phyloP scores from a whole-genome alignment of 2,797 vertebrate genomes.

The Scomberomorus guttatus region DNA sequence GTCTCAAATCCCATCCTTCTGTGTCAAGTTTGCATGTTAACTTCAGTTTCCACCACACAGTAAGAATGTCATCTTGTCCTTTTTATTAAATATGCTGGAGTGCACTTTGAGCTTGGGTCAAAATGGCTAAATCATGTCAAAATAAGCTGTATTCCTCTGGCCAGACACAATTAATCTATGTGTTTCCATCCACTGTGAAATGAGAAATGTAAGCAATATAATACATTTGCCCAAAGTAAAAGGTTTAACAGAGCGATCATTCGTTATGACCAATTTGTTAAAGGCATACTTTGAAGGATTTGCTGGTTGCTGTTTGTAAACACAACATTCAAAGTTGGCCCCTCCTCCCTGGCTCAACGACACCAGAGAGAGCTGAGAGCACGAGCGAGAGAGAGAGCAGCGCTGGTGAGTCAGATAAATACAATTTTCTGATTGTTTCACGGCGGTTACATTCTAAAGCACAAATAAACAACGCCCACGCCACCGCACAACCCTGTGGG shows the following conservation, averaged over 20 bases:
- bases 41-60: slow-evolving; percentile 16
- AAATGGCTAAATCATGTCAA: slow-evolving; percentile 16
- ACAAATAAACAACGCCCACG: too few relatives aligned
- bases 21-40: slow-evolving; percentile 6
- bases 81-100: slow-evolving; percentile 7
- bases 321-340: too few relatives aligned
- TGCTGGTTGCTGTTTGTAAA: too few relatives aligned
- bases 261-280: slow-evolving; percentile 55
- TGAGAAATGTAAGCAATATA: slow-evolving; percentile 33
- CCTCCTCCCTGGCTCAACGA: too few relatives aligned
- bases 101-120: slow-evolving; percentile 7
- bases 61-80: neutral
- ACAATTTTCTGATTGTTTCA: too few relatives aligned
- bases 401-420: too few relatives aligned
- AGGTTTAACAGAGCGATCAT: slow-evolving; percentile 49
- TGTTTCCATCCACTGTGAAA: slow-evolving; percentile 24
- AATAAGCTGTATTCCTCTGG: neutral
- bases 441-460: too few relatives aligned
- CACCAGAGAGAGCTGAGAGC: too few relatives aligned
- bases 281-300: too few relatives aligned
- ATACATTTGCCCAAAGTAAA: slow-evolving; percentile 38
- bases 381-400: too few relatives aligned
- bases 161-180: too few relatives aligned
- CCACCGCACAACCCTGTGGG: too few relatives aligned
- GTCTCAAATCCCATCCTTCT: neutral